phyloP scores from a whole-genome alignment of 2,888 invertebrate genomes.

The Zootermopsis nevadensis region DNA sequence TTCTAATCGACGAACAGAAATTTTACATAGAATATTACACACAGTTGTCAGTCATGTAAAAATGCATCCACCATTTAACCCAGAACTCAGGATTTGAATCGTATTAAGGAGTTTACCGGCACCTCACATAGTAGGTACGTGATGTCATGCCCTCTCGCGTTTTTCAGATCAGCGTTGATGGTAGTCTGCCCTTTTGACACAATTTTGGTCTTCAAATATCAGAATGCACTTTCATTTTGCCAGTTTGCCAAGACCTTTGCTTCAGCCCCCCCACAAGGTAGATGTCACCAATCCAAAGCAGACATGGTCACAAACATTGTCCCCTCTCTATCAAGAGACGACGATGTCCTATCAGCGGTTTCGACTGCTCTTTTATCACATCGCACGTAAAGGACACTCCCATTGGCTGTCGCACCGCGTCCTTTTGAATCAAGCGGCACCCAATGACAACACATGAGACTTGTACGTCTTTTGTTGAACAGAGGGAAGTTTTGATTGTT shows the following conservation, averaged over 20 bases:
- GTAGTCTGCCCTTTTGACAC: too few species aligned
- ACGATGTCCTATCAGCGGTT: background rate
- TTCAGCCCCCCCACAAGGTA: background rate
- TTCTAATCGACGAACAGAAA: too few species aligned
- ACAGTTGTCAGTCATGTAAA: too few species aligned
- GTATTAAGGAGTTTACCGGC: too few species aligned
- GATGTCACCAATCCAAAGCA: background rate
- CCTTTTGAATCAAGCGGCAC: constrained; percentile 5
- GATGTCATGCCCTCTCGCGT: too few species aligned
- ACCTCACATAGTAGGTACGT: too few species aligned
- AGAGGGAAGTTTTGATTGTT: constrained; percentile 1
- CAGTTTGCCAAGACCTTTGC: too few species aligned
- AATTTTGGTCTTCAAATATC: background rate
- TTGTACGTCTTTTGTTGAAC: background rate
- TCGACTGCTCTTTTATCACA: constrained; percentile 29
- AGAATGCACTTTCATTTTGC: background rate
- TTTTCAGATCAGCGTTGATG: too few species aligned
- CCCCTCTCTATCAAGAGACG: constrained; percentile 2
- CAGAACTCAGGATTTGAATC: too few species aligned
- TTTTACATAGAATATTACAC: too few species aligned
- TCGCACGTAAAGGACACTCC: background rate
- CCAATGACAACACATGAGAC: constrained; percentile 29
- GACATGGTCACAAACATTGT: background rate
- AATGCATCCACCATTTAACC: too few species aligned
- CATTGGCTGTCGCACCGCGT: constrained; percentile 19